Evolutionary conservation across 1,140 invertebrate genomes (phyloP).

Genomic region (Lerema accius): DNA sequence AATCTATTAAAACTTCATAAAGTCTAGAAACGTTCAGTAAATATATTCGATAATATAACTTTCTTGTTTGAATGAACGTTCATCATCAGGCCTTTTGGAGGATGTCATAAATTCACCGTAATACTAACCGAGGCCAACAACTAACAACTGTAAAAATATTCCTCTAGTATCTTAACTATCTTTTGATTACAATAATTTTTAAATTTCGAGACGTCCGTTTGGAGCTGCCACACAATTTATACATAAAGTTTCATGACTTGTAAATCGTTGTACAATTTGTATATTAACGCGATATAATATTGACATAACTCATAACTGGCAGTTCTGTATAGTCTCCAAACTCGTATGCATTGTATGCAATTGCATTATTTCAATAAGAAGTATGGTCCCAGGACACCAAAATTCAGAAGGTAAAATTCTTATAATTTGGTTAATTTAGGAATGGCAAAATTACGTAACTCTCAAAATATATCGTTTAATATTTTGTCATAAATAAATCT

Average conservation of each 20-base stretch:
- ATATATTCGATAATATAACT: not conserved
- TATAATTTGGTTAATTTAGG: not conserved
- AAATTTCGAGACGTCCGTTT: not conserved
- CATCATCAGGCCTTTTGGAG: not conserved
- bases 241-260: not conserved
- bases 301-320: not conserved
- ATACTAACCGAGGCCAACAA: not conserved
- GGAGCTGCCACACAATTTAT: not conserved
- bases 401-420: not conserved
- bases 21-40: not conserved
- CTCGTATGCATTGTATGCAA: not conserved
- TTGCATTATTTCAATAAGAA: not conserved
- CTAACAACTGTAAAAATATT: not conserved
- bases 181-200: not conserved
- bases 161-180: not conserved
- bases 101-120: not conserved
- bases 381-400: not conserved
- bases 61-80: not conserved
- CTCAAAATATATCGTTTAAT: not conserved
- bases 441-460: not conserved
- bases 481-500: too few species aligned
- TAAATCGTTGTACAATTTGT: not conserved
- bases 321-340: not conserved
- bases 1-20: not conserved
- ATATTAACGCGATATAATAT: not conserved